phyloP scores from a whole-genome alignment of 2,797 vertebrate species.

The Martes flavigula region DNA sequence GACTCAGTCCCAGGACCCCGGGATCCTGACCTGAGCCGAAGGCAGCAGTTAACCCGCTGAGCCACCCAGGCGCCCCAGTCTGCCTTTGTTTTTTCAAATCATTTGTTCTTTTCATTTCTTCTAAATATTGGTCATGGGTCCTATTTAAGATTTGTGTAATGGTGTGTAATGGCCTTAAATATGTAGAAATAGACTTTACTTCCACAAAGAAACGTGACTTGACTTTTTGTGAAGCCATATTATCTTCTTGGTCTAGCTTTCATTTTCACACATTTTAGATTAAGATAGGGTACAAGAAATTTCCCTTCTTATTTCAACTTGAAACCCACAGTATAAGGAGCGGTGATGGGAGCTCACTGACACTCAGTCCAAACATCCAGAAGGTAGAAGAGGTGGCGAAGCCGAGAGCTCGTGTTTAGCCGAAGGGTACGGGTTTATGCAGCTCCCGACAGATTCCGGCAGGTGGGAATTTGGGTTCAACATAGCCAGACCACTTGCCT shows the following conservation, averaged over 20 bases:
- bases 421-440: not conserved
- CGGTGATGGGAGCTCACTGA: not conserved
- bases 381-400: not conserved
- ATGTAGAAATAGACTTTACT: not conserved
- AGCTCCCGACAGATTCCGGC: not conserved
- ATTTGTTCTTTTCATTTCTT: not conserved
- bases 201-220: not conserved
- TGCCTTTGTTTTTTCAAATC: not conserved
- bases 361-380: not conserved
- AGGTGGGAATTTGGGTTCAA: not conserved
- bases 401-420: not conserved
- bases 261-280: not conserved
- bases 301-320: not conserved
- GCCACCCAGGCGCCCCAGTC: too few relatives aligned
- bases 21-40: too few relatives aligned
- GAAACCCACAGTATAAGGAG: not conserved
- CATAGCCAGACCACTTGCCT: not conserved
- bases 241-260: not conserved
- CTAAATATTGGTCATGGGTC: not conserved
- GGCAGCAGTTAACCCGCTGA: too few relatives aligned
- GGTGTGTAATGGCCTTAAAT: not conserved
- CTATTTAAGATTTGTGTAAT: not conserved
- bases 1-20: too few relatives aligned
- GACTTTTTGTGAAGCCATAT: not conserved
- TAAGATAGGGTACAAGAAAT: not conserved